Conservation (phyloP, 2,888 invertebrate genomes). For the Drosophila merina region DNA sequence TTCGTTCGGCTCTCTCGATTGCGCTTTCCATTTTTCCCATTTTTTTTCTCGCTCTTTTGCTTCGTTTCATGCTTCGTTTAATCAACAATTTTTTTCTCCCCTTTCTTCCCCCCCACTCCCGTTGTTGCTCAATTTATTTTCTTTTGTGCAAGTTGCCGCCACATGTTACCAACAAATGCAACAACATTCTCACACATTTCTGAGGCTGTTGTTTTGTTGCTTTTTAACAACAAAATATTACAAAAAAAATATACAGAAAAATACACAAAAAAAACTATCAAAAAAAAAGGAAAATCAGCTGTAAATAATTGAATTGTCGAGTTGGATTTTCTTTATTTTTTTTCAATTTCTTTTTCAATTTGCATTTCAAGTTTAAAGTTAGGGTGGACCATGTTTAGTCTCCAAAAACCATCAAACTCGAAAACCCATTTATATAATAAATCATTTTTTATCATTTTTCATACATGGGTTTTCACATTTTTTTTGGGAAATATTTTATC, state of each 20-base stretch:
- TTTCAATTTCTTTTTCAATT: background rate
- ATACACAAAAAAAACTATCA: background rate
- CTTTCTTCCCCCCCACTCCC: background rate
- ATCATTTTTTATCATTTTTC: too few relatives aligned
- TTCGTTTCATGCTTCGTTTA: conserved; percentile 38
- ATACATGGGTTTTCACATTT: too few relatives aligned
- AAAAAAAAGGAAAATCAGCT: conserved; percentile 23
- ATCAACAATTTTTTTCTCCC: conserved; percentile 31
- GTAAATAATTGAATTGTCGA: conserved; percentile 46
- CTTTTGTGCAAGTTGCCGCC: conserved; percentile 30
- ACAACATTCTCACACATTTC: conserved; percentile 13
- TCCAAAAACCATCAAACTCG: background rate
- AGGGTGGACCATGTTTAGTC: background rate
- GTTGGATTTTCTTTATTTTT: conserved; percentile 27
- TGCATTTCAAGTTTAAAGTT: conserved; percentile 13
- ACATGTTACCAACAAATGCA: conserved; percentile 16
- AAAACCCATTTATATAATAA: too few relatives aligned
- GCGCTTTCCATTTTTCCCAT: conserved; percentile 5
- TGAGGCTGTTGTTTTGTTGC: conserved; percentile 11
- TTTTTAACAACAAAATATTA: background rate
- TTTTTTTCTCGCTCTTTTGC: background rate
- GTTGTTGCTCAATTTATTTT: conserved; percentile 3
- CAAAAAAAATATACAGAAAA: background rate
- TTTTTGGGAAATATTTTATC: too few relatives aligned
- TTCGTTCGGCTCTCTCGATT: conserved; percentile 52